Evolutionary conservation across 1,140 invertebrate genomes (phyloP).

Genomic region (Octopus bimaculoides): DNA sequence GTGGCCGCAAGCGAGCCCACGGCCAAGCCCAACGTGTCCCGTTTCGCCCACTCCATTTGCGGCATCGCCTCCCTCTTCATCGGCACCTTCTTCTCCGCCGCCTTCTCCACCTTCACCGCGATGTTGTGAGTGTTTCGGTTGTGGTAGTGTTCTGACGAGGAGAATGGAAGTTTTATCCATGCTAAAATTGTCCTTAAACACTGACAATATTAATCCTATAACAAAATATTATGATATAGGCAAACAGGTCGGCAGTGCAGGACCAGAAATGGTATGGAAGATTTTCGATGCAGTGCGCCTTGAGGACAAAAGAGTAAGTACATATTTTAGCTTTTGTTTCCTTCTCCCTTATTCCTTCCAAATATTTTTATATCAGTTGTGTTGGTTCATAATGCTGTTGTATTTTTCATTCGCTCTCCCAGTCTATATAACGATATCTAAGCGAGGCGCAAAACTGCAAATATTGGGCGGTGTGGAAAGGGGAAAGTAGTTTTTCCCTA

Average conservation of each 20-base stretch:
- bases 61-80: too few species aligned
- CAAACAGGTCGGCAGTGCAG: conserved; percentile 82
- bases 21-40: too few species aligned
- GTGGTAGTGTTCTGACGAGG: conserved; percentile 22
- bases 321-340: neutral
- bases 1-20: too few species aligned
- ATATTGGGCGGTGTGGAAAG: too few species aligned
- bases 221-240: conserved; percentile 84
- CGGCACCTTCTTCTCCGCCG: neutral
- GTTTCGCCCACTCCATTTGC: too few species aligned
- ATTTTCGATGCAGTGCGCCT: conserved; percentile 87
- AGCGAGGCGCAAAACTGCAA: too few species aligned
- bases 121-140: conserved; percentile 11
- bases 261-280: conserved; percentile 88
- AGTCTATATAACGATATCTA: too few species aligned
- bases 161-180: conserved; percentile 57
- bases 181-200: conserved; percentile 55
- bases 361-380: too few species aligned
- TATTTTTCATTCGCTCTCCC: too few species aligned
- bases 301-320: conserved; percentile 83
- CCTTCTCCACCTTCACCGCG: neutral
- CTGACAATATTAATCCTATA: conserved; percentile 79
- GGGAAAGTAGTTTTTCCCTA: too few species aligned
- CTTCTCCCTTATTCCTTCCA: too few species aligned
- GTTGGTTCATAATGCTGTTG: too few species aligned